Percentiles rank a stretch among this genome's conserved stretches.
These are phyloP conservation scores for Linurgus olivaceus DNA, from an alignment of 2,797 vertebrate genomes.

Conservation along the genomic window DNA sequence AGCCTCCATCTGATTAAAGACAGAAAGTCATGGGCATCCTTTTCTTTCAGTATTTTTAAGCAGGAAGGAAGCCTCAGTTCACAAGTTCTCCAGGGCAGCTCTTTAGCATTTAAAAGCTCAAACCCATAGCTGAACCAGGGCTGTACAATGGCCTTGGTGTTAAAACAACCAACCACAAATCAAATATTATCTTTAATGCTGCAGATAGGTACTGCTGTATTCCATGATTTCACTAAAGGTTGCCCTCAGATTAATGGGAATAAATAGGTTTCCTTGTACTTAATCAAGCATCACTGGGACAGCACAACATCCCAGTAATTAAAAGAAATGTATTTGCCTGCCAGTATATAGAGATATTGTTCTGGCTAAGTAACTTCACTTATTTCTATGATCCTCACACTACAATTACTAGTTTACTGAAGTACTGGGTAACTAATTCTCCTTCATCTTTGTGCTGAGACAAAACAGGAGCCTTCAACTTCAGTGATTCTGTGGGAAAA, in stretches of 20 bases:
- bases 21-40: slow-evolving; percentile 11
- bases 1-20: background rate
- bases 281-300: background rate
- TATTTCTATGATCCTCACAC: background rate
- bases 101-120: background rate
- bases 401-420: background rate
- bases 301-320: background rate
- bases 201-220: background rate
- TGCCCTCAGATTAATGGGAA: background rate
- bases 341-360: background rate
- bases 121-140: background rate
- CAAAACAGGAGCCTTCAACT: background rate
- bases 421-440: background rate
- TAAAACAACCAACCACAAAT: background rate
- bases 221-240: background rate
- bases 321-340: background rate
- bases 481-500: background rate
- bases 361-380: background rate
- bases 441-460: background rate
- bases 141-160: background rate
- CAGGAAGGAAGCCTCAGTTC: background rate
- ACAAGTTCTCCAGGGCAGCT: background rate
- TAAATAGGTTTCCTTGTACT: background rate
- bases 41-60: background rate
- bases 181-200: background rate